Conservation (phyloP, 2,888 invertebrate genomes). For the Sminthurinus aureus region DNA sequence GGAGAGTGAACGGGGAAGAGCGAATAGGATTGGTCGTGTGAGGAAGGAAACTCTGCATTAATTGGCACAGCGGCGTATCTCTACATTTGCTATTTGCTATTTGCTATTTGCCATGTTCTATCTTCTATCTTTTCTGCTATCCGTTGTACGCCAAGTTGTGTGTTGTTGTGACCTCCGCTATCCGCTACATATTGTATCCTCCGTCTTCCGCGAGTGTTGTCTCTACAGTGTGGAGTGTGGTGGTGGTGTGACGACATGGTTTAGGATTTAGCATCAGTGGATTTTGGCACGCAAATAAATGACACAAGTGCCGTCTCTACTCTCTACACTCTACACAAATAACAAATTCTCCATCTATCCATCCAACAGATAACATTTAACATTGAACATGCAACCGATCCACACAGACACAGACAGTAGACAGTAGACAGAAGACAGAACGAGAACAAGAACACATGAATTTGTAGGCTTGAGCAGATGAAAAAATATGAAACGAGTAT, state of each 20-base stretch:
- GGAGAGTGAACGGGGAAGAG: background rate
- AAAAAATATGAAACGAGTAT: conserved; percentile 10
- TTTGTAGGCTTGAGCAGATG: background rate
- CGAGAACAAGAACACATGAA: too few species aligned
- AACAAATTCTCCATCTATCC: too few species aligned
- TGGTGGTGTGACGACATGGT: conserved; percentile 22
- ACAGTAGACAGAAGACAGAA: too few species aligned
- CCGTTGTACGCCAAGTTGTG: background rate
- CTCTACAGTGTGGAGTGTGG: background rate
- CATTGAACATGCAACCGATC: too few species aligned
- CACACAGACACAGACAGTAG: too few species aligned
- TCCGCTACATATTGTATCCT: conserved; percentile 13
- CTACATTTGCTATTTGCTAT: background rate
- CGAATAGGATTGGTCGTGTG: conserved; percentile 1
- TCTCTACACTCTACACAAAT: background rate
- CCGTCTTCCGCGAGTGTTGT: background rate
- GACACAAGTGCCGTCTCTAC: conserved; percentile 1
- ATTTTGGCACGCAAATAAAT: conserved; percentile 27
- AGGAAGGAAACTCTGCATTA: conserved; percentile 17
- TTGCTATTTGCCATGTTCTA: background rate
- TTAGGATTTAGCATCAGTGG: conserved; percentile 16
- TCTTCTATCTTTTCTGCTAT: too few species aligned
- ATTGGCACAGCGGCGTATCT: conserved; percentile 27
- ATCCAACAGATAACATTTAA: too few species aligned
- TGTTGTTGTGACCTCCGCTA: conserved; percentile 33